These are phyloP conservation scores for Lasioglossum leucozonium DNA, from an alignment of 2,888 invertebrate genomes.

Conservation along the genomic window DNA sequence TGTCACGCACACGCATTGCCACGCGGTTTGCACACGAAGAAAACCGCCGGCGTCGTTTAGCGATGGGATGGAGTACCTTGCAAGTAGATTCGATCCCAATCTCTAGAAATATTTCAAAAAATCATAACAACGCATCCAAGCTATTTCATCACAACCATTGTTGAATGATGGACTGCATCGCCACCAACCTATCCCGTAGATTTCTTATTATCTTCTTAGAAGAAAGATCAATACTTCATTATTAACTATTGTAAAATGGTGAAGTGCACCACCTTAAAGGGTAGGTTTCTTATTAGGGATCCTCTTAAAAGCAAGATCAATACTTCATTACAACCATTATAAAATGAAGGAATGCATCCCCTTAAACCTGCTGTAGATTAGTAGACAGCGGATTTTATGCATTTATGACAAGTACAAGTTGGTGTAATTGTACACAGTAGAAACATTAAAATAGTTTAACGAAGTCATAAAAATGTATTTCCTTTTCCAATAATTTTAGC, in stretches of 20 bases:
- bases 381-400: no score
- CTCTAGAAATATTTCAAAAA: neutral
- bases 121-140: neutral
- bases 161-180: neutral
- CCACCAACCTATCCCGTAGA: neutral
- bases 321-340: neutral
- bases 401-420: no score
- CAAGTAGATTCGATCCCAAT: neutral
- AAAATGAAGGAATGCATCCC: no score
- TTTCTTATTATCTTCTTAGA: neutral
- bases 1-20: slow-evolving; percentile 27
- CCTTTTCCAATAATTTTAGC: no score
- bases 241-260: neutral
- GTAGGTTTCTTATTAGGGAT: no score
- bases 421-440: no score
- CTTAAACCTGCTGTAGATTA: no score
- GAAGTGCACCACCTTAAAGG: neutral
- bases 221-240: neutral
- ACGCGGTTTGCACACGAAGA: slow-evolving; percentile 34
- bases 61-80: slow-evolving; percentile 6
- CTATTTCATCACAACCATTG: neutral
- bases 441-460: no score
- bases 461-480: no score
- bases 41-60: slow-evolving; percentile 14
- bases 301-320: neutral